Conservation (phyloP, 2,888 invertebrate genomes). For the Gryllus longicercus region DNA sequence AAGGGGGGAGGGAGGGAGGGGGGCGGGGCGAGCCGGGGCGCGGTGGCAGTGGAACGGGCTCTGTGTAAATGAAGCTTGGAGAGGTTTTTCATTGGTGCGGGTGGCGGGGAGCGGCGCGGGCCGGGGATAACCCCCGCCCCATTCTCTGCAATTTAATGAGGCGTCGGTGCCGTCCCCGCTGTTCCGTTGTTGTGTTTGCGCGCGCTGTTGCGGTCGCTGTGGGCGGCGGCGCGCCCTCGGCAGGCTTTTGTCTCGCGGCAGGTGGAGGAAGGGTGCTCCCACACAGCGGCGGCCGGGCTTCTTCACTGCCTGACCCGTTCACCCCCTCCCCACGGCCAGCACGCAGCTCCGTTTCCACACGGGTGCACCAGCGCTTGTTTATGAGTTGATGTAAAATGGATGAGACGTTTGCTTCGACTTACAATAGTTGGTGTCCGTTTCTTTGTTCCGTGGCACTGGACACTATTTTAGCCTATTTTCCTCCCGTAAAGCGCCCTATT, state of each 20-base stretch:
- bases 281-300: neutral
- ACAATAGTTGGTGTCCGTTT: no score
- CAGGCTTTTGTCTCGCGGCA: neutral
- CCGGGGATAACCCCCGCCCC: neutral
- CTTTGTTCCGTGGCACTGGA: no score
- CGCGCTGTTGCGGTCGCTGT: neutral
- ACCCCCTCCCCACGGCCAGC: neutral
- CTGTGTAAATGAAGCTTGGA: conserved; percentile 33
- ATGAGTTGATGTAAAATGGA: no score
- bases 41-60: neutral
- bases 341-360: no score
- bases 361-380: no score
- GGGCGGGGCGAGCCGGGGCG: neutral
- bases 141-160: conserved; percentile 37
- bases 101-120: neutral
- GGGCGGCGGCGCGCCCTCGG: neutral
- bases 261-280: neutral
- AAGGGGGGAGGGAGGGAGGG: neutral
- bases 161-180: conserved; percentile 26
- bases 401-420: no score
- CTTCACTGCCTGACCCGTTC: neutral
- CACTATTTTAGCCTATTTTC: no score
- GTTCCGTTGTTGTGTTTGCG: neutral
- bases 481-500: no score
- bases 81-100: conserved; percentile 34